Percentiles rank a stretch among this genome's conserved stretches.
phyloP scores from a whole-genome alignment of 2,888 invertebrate genomes.

The Chesias legatella region DNA sequence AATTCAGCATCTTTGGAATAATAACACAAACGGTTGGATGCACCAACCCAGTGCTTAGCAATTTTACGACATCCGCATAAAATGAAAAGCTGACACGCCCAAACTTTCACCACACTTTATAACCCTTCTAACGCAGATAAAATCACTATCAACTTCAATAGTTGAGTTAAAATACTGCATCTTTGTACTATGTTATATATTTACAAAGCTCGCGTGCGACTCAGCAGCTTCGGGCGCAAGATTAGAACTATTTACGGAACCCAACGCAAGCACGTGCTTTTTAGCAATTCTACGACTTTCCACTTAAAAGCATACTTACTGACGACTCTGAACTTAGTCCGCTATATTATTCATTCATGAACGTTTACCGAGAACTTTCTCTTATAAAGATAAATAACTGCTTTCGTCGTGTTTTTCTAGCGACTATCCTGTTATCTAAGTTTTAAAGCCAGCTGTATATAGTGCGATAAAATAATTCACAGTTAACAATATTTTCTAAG shows the following conservation, averaged over 20 bases:
- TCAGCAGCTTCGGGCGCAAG: constrained; percentile 48
- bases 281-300: constrained; percentile 59
- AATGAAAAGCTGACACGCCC: too few relatives aligned
- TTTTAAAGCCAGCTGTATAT: constrained; percentile 11
- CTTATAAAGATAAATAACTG: constrained; percentile 34
- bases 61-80: too few relatives aligned
- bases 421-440: constrained; percentile 29
- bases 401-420: constrained; percentile 26
- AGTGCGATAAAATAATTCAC: constrained; percentile 7
- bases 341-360: constrained; percentile 45
- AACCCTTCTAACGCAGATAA: too few relatives aligned
- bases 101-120: too few relatives aligned
- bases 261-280: constrained; percentile 60
- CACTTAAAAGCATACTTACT: constrained; percentile 52
- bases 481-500: too few relatives aligned
- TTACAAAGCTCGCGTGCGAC: constrained; percentile 27
- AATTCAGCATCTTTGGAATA: too few relatives aligned
- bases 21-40: too few relatives aligned
- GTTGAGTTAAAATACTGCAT: constrained; percentile 3
- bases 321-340: constrained; percentile 38
- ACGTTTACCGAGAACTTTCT: constrained; percentile 35
- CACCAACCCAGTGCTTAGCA: too few relatives aligned
- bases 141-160: too few relatives aligned
- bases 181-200: constrained; percentile 8
- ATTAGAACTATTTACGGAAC: constrained; percentile 69